Base-by-base conservation (phyloP, 2,113 vertebrate species). In the Piaya cayana region DNA sequence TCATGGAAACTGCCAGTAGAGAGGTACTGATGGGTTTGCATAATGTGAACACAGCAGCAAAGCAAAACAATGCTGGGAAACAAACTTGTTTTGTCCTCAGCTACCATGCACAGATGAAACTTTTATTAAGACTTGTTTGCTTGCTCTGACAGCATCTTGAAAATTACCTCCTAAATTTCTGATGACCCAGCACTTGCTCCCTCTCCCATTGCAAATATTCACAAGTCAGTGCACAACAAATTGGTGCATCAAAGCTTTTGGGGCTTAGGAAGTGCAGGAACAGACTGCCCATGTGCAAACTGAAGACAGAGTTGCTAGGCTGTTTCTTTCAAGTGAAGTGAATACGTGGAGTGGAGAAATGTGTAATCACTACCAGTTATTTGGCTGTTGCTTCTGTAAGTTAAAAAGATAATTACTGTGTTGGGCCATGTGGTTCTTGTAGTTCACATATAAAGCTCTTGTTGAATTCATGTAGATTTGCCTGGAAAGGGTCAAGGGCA, bases 51-150 rank as follows among this genome's bases (percentile, higher is more conserved):
- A 15, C 82, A 69, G 80, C 90, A 93, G 78, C 70, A 90, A 90
- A 96, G 85, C 59, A 96, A 95, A 95, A 93, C 85, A 93, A 83
- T 84, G 91, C 87, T 95, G 93, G 89, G 92, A 96, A 97, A 86
- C 47, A 76, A 84, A 84, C 36, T 63, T 32, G 81, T 36, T 82
- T 90, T 94, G 78, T 84, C 93, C 82, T 94, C 72, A 90, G 90
- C 92, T 94, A 47, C 68, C 64, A 88, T 2, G 56, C 67, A 43
- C 52, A 59, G 67, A 92, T 43, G 55, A 77, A 87, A 75, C 82
- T 83, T 76, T 76, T 86, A 80, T 63, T 92, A 74, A 90, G 85
- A 84, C 29, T 13, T 4, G 26, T 62, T 3, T 2, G 63, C 42
- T 70, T 70, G 62, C 32, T 59, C 59, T 67, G 34, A 68, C 60